Base-by-base conservation (phyloP, 2,797 vertebrate species). In the Eidolon dupreanum region DNA sequence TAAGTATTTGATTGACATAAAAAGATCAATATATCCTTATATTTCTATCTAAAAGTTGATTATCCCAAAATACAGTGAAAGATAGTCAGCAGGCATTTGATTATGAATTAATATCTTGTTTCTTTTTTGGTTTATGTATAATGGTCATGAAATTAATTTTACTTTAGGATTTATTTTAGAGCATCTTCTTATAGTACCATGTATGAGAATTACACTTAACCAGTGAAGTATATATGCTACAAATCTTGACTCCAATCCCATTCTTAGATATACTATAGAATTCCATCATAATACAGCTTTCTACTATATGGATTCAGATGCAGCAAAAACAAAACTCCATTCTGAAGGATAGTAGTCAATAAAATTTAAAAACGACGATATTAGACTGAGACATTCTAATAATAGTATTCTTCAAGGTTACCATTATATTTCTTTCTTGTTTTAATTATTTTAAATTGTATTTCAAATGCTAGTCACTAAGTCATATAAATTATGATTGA, bases 1-100 rank as follows among this genome's bases (percentile, higher is more conserved):
- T 81, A 97, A 55, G 28, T 94, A 84, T 93, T 97, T 96, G 90
- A 97, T 81, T 97, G 96, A 84, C 88, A 95, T 90, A 86, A 79
- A 94, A 92, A 46, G 57, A 93, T 84, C 65, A 94, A 74, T 87
- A 66, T 93, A 78, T 43, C 24, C 75, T 89, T 95, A 49, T 93
- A 81, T 95, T 93, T 88, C 26, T 31, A 87, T 71, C 22, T 88
- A 66, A 83, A 28, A 83, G 19, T 88, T 96, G 36, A 51, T n/a
- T 96, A 94, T 85, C 16, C 4, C 49, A 90, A 94, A 95, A 26
- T 26, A 77, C 94, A 93, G 71, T 92, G 13, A 93, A 93, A 96
- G 41, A 51, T 51, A 7, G 15, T 73, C 15, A 93, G 38, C 7
- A 92, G 93, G 31, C 20, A 73, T 92, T 94, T 90, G 17, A 88